Percentiles rank a stretch among this genome's conserved stretches.
Evolutionary conservation across 53 echinoderm and acorn worm species (phyloP).

Genomic region (Actinopyga echinites): DNA sequence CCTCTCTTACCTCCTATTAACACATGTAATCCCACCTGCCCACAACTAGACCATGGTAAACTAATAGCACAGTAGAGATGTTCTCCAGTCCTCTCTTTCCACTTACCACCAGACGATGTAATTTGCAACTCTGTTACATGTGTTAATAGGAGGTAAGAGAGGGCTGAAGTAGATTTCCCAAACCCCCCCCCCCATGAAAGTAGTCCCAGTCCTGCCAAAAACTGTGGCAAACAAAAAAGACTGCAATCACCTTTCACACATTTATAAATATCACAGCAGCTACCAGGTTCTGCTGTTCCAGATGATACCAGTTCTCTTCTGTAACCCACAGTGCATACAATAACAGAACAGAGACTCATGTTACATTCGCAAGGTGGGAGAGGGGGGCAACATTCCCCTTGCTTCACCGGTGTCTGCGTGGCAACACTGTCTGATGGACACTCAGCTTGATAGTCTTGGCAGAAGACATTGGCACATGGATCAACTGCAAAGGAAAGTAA

Average conservation of each 20-base stretch:
- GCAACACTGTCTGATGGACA: slow-evolving; percentile 81
- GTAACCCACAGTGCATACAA: slow-evolving; percentile 83
- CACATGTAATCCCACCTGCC: too few species aligned
- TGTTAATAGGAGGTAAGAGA: too few species aligned
- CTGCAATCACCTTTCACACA: slow-evolving; percentile 49
- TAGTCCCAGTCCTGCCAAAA: too few species aligned
- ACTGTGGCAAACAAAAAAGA: too few species aligned
- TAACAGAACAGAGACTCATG: slow-evolving; percentile 67
- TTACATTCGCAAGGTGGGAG: slow-evolving; percentile 84
- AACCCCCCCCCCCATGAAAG: too few species aligned
- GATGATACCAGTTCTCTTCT: slow-evolving; percentile 55
- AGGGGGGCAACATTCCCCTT: slow-evolving; percentile 87
- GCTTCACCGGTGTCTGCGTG: slow-evolving; percentile 14
- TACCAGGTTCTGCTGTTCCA: slow-evolving; percentile 77
- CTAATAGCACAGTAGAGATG: too few species aligned
- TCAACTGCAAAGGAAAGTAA: slow-evolving; percentile 9
- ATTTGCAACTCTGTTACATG: too few species aligned
- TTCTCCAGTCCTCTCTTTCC: too few species aligned
- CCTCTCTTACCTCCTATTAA: too few species aligned
- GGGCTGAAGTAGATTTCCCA: too few species aligned
- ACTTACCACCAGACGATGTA: too few species aligned
- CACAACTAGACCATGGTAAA: too few species aligned
- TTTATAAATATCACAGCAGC: slow-evolving; percentile 86
- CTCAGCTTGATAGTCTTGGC: slow-evolving; percentile 40
- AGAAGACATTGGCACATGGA: slow-evolving; percentile 17